Conservation (phyloP, 2,113 vertebrate species). For the Phalacrocorax carbo region DNA sequence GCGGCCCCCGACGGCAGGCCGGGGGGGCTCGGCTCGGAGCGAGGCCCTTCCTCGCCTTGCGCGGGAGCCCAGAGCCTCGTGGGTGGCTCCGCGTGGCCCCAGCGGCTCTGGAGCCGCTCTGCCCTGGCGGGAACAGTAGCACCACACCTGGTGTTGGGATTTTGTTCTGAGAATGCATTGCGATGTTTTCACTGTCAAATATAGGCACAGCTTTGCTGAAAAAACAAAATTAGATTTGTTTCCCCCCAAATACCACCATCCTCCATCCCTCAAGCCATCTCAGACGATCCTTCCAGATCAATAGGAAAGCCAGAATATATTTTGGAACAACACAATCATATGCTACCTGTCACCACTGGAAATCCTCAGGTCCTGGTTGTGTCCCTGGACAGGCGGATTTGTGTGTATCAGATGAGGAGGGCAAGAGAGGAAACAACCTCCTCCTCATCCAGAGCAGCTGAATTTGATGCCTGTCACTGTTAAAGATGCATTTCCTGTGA, state of each 20-base stretch:
- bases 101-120: neutral
- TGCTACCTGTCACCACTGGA: accelerated
- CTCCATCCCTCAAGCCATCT: neutral
- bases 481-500: neutral
- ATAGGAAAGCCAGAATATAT: neutral
- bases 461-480: neutral
- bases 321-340: neutral
- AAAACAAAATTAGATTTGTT: neutral
- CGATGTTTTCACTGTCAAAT: neutral
- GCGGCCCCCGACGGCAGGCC: no score
- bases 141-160: accelerated
- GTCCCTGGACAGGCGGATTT: neutral
- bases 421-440: neutral
- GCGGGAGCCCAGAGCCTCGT: neutral
- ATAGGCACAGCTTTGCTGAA: neutral
- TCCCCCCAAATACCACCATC: accelerated
- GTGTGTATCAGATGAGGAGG: neutral
- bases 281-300: neutral
- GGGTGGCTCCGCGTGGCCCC: neutral
- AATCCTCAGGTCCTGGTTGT: neutral
- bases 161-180: accelerated
- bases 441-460: no score
- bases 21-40: neutral
- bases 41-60: accelerated
- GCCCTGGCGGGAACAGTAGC: no score